These are phyloP conservation scores for Drosophila infuscata DNA, from an alignment of 2,888 invertebrate genomes.

Conservation along the genomic window DNA sequence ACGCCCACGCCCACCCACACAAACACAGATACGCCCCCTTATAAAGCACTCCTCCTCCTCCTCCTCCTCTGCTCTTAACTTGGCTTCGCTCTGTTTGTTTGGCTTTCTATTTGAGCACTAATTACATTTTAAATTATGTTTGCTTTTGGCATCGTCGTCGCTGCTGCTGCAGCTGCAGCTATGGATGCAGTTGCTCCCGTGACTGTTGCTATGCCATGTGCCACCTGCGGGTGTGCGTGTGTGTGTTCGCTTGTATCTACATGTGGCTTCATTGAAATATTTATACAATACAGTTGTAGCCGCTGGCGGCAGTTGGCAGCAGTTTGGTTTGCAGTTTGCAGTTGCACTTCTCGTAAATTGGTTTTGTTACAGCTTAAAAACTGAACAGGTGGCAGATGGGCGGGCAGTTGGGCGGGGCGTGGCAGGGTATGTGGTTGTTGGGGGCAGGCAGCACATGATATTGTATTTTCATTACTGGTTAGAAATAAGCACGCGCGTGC, in stretches of 20 bases:
- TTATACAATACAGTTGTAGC: conserved; percentile 76
- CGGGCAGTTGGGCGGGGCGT: neutral
- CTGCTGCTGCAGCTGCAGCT: conserved; percentile 13
- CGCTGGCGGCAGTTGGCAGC: conserved; percentile 48
- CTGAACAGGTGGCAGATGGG: neutral
- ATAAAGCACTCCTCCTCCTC: neutral
- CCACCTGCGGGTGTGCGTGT: conserved; percentile 28
- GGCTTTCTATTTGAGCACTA: conserved; percentile 81
- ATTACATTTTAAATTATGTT: conserved; percentile 82
- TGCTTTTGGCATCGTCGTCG: conserved; percentile 73
- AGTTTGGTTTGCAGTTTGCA: conserved; percentile 50
- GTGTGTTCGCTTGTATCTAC: neutral
- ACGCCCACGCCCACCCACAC: conserved; percentile 45
- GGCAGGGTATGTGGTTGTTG: too few relatives aligned
- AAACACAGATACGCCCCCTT: neutral
- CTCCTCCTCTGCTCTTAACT: neutral
- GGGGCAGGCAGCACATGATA: neutral
- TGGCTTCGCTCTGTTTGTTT: conserved; percentile 61
- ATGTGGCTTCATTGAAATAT: conserved; percentile 71
- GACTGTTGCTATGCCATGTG: conserved; percentile 41
- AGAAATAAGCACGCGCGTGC: conserved; percentile 1
- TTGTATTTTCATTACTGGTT: conserved; percentile 1
- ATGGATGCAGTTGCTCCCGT: conserved; percentile 52
- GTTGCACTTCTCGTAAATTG: conserved; percentile 64
- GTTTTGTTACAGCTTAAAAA: conserved; percentile 58